Evolutionary conservation across 1,140 invertebrate genomes (phyloP), one percentile per base, ranked within the genome.

Genomic region (Idris sp.): DNA sequence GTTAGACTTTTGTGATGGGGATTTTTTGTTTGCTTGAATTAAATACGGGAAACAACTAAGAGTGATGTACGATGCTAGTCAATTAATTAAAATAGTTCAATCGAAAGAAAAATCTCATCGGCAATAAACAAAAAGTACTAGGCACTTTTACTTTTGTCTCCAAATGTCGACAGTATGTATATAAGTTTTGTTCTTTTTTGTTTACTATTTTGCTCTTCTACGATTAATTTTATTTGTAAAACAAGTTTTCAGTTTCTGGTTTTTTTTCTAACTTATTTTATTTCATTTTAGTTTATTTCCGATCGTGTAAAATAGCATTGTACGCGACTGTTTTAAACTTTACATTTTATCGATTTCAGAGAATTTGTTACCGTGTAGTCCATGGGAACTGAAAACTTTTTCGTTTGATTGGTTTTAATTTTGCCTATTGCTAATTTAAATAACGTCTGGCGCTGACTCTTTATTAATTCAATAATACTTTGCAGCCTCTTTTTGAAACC

Each of bases 31-130:
- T 4, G 19, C 6, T 22, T 22, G 19, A 6, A 67, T 48, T 31
- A 25, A 38, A 40, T 67, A 26, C 36, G 67, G 53, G 38, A 78
- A 59, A 69, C 51, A 76, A 78, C 78, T 77, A 71, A 80, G 79
- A 84, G 83, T 85, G 83, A 85, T 86, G 83, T 83, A 87, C 81
- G 84, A 87, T 86, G 83, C 85, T 87, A 87, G 85, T 87, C 85
- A 87, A 84, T 85, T 84, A 86, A 78, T 82, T 82, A 68, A 61
- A 18, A 67, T 31, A 18, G 15, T n/a, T 15, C 14, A 19, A n/a
- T 7, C 30, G 8, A 30, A 18, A 15, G 26, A 7, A 0, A 16
- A 36, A 11, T 25, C 8, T n/a, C 5, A 6, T 30, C 28, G 28
- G 2, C 9, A n/a, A n/a, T 30, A 6, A 30, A 6, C 4, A 9